Percentiles rank a stretch among this genome's conserved stretches.
Conservation (phyloP, 2,797 vertebrate genomes). For the Crypturellus tataupa region DNA sequence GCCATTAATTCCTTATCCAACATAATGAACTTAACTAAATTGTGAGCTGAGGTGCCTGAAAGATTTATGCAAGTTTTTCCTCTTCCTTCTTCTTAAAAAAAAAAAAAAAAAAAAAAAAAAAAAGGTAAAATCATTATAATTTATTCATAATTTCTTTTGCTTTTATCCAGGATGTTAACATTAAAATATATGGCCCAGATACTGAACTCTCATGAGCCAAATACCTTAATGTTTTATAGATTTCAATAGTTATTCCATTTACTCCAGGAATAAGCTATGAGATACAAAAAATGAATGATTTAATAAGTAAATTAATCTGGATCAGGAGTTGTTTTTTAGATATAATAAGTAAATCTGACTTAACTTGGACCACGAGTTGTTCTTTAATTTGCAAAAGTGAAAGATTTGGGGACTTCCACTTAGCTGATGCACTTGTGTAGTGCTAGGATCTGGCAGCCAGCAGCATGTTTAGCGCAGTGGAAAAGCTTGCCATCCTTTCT, state of each 20-base stretch:
- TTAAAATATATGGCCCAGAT: background rate
- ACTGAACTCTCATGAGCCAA: constrained; percentile 1
- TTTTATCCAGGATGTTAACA: background rate
- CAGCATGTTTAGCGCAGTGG: background rate
- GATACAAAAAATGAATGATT: background rate
- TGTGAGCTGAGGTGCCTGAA: background rate
- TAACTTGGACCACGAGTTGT: background rate
- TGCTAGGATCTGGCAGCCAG: background rate
- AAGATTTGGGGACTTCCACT: background rate
- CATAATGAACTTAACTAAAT: background rate
- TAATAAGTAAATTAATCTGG: background rate
- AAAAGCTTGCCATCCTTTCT: background rate
- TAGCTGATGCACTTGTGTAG: background rate
- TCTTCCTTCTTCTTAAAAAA: background rate
- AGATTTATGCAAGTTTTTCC: constrained; percentile 21
- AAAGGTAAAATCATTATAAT: background rate
- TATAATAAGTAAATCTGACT: background rate
- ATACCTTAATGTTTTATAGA: constrained; percentile 26
- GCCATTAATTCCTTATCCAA: constrained; percentile 5
- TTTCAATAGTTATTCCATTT: constrained; percentile 27
- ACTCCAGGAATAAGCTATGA: background rate
- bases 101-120: background rate
- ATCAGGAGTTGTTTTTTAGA: background rate
- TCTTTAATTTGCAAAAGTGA: background rate
- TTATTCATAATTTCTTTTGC: background rate